Percentiles rank a stretch among this genome's conserved stretches.
These are phyloP conservation scores for Hydraecia micacea DNA, from an alignment of 2,888 invertebrate species.

Conservation along the genomic window DNA sequence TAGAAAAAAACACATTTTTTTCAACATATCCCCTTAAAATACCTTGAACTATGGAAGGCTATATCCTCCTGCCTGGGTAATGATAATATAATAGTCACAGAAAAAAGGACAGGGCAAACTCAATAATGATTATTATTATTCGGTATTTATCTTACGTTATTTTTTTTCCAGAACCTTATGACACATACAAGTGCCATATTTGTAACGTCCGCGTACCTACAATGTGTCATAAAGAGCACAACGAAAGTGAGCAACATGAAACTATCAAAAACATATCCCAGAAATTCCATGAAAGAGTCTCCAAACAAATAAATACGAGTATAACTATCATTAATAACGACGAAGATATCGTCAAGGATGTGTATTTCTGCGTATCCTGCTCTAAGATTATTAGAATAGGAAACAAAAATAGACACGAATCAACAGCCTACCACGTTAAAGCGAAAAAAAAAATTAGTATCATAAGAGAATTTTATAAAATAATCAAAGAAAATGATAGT, in stretches of 20 bases:
- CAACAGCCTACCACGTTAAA: constrained; percentile 29
- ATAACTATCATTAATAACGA: background rate
- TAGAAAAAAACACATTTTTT: no score
- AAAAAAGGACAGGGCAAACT: no score
- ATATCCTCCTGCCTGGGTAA: no score
- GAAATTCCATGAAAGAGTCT: constrained; percentile 63
- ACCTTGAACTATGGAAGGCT: no score
- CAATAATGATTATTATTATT: background rate
- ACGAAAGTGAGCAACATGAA: constrained; percentile 67
- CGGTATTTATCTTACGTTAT: background rate
- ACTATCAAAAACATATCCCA: constrained; percentile 65
- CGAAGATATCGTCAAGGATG: background rate
- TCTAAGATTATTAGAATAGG: constrained; percentile 35
- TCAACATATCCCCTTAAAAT: no score
- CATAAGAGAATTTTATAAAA: constrained; percentile 33
- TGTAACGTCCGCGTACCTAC: constrained; percentile 72
- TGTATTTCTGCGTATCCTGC: constrained; percentile 46
- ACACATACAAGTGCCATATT: constrained; percentile 67
- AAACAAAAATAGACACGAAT: constrained; percentile 40
- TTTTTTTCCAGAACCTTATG: constrained; percentile 43
- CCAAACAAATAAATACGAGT: constrained; percentile 63
- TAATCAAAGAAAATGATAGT: background rate
- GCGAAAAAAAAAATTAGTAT: constrained; percentile 4
- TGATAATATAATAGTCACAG: no score
- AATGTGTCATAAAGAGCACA: constrained; percentile 65